Conservation (phyloP, 2,797 vertebrate species). For the Gymnothorax javanicus region DNA sequence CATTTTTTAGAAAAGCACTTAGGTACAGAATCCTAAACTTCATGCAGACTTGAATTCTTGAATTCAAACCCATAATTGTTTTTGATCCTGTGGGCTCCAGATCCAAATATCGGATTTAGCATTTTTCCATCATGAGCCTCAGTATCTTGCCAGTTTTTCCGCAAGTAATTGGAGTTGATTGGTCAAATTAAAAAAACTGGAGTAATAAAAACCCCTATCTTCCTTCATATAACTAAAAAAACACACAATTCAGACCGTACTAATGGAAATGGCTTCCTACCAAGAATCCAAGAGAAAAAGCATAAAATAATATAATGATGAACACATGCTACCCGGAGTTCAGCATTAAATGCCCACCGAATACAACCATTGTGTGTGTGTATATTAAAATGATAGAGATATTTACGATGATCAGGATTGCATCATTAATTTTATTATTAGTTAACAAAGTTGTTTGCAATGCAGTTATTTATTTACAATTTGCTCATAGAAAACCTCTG, state of each 20-base stretch:
- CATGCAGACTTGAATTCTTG: conserved; percentile 65
- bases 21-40: conserved; percentile 68
- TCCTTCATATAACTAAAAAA: conserved; percentile 12
- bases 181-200: conserved; percentile 16
- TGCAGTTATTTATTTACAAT: background rate
- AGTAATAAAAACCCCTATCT: background rate
- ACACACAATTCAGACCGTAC: conserved; percentile 12
- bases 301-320: background rate
- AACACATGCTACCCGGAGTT: conserved; percentile 4
- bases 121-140: conserved; percentile 16
- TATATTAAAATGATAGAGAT: conserved; percentile 1
- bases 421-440: background rate
- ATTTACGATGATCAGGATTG: background rate
- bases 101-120: conserved; percentile 23
- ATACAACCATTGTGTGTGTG: background rate
- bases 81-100: conserved; percentile 58
- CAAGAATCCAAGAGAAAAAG: conserved; percentile 1
- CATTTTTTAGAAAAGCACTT: conserved; percentile 68
- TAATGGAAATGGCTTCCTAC: conserved; percentile 8
- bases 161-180: conserved; percentile 20
- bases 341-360: background rate
- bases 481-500: background rate
- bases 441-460: background rate
- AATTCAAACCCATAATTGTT: conserved; percentile 71
- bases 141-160: conserved; percentile 10